Percentiles rank a stretch among this genome's conserved stretches.
phyloP scores from a whole-genome alignment of 2,797 vertebrate species.

The Gambusia yucatana region DNA sequence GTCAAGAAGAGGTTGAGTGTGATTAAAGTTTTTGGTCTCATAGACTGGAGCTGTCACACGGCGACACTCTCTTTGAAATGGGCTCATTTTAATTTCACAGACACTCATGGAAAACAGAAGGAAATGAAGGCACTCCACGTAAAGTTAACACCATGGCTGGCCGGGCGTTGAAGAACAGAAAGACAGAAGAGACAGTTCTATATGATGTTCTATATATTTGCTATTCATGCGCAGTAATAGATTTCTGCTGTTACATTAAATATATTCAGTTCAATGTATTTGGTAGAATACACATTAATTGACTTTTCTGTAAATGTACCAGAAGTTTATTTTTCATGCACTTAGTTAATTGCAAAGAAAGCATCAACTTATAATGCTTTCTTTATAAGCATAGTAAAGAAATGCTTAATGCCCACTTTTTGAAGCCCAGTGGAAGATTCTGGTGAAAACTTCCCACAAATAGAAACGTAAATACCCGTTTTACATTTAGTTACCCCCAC shows the following conservation, averaged over 20 bases:
- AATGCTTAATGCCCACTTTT: background rate
- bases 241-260: background rate
- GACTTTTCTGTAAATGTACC: no score
- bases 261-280: background rate
- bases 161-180: background rate
- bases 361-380: background rate
- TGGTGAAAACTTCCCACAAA: background rate
- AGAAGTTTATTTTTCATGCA: no score
- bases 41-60: slow-evolving; percentile 17
- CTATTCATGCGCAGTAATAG: background rate
- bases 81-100: slow-evolving; percentile 11
- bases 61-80: slow-evolving; percentile 9
- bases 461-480: background rate
- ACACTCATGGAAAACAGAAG: background rate
- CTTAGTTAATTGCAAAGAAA: background rate
- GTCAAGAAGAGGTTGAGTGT: slow-evolving; percentile 20
- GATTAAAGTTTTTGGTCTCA: slow-evolving; percentile 34
- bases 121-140: background rate
- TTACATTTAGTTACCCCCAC: background rate
- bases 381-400: no score
- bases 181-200: background rate
- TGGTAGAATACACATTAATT: no score
- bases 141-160: background rate
- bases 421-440: background rate
- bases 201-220: background rate